Base-by-base conservation (phyloP, 2,797 vertebrate genomes). In the Malacoctenus gilli region DNA sequence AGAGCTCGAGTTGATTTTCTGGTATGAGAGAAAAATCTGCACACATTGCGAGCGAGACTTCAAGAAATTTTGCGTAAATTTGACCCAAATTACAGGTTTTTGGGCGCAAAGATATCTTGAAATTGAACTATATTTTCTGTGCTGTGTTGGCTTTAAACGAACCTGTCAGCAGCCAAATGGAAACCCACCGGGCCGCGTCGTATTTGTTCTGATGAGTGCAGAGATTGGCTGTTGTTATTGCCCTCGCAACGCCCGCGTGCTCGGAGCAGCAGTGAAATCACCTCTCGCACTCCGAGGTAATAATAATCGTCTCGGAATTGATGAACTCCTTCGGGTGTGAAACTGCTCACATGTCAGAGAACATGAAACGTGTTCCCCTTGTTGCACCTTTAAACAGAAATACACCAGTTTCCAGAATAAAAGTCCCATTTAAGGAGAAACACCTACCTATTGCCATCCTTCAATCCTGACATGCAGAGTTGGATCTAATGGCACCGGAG, bases 181-280 rank as follows among this genome's bases (percentile, higher is more conserved):
- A 30, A 20, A 32, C 36, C 25, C 37, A 1, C 6, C 31, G 56
- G 50, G 2, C 50, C 19, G 5, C 14, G 16, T 40, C 54, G 35
- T 31, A 36, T 54, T 44, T 56, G 35, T 15, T 59, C 0, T 58
- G 35, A 32, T 58, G 35, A 32, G 13, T 23, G 61, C n/a, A 38
- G 34, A 38, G 25, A 59, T 3, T 20, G 8, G 9, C 52, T 46
- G 46, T 19, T 35, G 35, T 63, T 22, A 50, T 8, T 1, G 35
- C n/a, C 16, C 49, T n/a, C 30, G 7, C 22, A 50, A 5, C 1
- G 35, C n/a, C 16, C 49, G n/a, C 30, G 7, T 13, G 40, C 25
- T 14, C 14, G 34, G 57, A 28, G 14, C 4, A 12, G 18, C 37
- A 5, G 19, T n/a, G 20, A 4, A 12, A 6, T 10, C 1, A 14